Evolutionary conservation across 1,140 invertebrate species (phyloP).

Genomic region (Cataglyphis hispanica): DNA sequence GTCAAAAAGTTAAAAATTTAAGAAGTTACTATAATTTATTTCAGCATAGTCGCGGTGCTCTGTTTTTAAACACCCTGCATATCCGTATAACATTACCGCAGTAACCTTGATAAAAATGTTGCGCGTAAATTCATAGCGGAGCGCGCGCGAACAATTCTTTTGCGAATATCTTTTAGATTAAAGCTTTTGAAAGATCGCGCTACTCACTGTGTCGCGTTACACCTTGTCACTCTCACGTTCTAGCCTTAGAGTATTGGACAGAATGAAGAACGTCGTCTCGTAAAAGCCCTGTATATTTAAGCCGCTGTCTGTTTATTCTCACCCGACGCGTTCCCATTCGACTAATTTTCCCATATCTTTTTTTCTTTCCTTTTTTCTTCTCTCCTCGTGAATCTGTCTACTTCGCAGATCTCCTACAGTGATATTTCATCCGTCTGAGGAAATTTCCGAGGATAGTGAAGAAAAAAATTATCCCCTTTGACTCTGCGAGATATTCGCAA

Average conservation of each 20-base stretch:
- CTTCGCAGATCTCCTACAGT: neutral
- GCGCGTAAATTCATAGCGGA: constrained; percentile 21
- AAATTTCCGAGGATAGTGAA: neutral
- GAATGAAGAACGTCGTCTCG: constrained; percentile 16
- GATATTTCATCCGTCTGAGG: constrained; percentile 27
- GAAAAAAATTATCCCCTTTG: constrained; percentile 2
- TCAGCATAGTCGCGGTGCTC: neutral
- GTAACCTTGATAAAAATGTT: constrained; percentile 52
- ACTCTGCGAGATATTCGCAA: neutral
- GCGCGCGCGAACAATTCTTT: constrained; percentile 1
- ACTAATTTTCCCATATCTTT: constrained; percentile 17
- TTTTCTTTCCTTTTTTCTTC: neutral
- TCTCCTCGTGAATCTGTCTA: no score
- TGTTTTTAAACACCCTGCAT: constrained; percentile 24
- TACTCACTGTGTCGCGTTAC: constrained; percentile 20
- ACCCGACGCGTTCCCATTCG: neutral
- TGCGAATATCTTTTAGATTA: constrained; percentile 9
- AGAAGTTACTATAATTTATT: neutral
- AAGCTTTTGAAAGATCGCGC: constrained; percentile 22
- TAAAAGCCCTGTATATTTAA: constrained; percentile 33
- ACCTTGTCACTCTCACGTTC: neutral
- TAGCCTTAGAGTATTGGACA: no score
- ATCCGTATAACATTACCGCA: constrained; percentile 51
- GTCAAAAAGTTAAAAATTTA: neutral
- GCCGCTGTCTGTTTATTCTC: constrained; percentile 37